Base-by-base conservation (phyloP, 2,797 vertebrate genomes). In the Sternarchorhynchus goeldii region DNA sequence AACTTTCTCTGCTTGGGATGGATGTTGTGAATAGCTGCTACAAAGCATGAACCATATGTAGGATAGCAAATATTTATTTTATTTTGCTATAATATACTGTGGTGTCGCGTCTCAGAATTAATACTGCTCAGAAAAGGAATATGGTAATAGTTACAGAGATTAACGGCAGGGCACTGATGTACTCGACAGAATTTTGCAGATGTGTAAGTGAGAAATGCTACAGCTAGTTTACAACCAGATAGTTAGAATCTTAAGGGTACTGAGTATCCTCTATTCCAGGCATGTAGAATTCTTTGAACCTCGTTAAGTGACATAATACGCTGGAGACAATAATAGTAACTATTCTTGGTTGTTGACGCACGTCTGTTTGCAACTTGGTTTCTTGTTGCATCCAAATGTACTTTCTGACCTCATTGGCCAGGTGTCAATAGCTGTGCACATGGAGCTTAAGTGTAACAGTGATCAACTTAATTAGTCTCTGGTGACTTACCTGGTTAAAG, bases 401-500 rank as follows among this genome's bases (percentile, higher is more conserved):
- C 75, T 68, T 20, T 5, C 66, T 78, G 79, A 75, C 66, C 71
- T 50, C 65, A 67, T 53, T 69, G 32, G 71, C n/a, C 58, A 64
- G 58, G 36, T 29, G 69, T 72, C 68, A 77, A 32, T 67, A 45
- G 45, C 68, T 25, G 39, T 74, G 29, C 29, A 31, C 29, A 55
- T 55, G 45, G 21, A 25, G 71, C 29, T 77, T 66, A 58, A 62
- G 71, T 41, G 25, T 77, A 62, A 79, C 71, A 50, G 25, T 6
- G 63, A 74, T 60, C 64, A 50, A 16, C 64, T 36, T 68, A 57
- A 79, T 88, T 89, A 83, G 62, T 84, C 83, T 87, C 87, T 74
- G 31, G 65, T 69, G 82, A 73, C 87, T 82, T 84, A 55, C 8
- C 5, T 78, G 80, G 81, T 75, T 77, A 69, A 75, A 76, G 75